These are phyloP conservation scores for Andrena bicolor DNA, from an alignment of 2,888 invertebrate genomes.

Conservation along the genomic window DNA sequence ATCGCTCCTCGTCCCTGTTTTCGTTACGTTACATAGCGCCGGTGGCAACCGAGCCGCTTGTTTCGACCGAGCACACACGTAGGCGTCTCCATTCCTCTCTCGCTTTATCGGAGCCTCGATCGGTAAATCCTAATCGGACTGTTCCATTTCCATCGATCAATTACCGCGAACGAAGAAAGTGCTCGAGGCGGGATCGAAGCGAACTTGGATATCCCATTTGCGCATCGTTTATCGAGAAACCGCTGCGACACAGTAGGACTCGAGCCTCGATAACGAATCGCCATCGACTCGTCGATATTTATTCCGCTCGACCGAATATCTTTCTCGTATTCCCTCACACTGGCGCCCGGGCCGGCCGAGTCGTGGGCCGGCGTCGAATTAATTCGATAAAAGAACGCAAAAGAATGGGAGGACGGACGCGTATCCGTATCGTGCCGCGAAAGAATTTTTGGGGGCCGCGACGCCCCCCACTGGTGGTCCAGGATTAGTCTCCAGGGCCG, in stretches of 20 bases:
- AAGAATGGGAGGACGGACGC: slow-evolving; percentile 55
- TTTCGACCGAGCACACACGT: slow-evolving; percentile 42
- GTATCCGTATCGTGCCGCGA: slow-evolving; percentile 81
- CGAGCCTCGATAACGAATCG: neutral
- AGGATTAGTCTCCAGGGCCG: slow-evolving; percentile 75
- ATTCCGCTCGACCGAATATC: slow-evolving; percentile 34
- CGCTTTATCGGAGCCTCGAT: slow-evolving; percentile 39
- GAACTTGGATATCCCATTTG: neutral
- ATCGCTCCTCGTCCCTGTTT: slow-evolving; percentile 70
- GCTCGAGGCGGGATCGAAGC: neutral
- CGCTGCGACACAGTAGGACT: neutral
- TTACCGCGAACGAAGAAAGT: slow-evolving; percentile 3
- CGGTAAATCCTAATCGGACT: slow-evolving; percentile 38
- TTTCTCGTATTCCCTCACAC: slow-evolving; percentile 59
- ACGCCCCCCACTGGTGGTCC: slow-evolving; percentile 77
- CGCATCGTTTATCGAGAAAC: neutral
- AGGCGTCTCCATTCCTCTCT: slow-evolving; percentile 41
- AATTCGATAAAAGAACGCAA: slow-evolving; percentile 66
- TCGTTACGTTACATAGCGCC: slow-evolving; percentile 60
- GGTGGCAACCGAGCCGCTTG: slow-evolving; percentile 73
- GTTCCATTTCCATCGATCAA: slow-evolving; percentile 37
- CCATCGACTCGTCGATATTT: slow-evolving; percentile 30
- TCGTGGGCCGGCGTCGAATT: slow-evolving; percentile 64
- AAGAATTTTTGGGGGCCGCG: slow-evolving; percentile 79
- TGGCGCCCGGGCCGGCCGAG: slow-evolving; percentile 59